Evolutionary conservation across 2,113 vertebrate species (phyloP), one percentile per base, ranked within the genome.

Genomic region (Hydrolagus affinis): DNA sequence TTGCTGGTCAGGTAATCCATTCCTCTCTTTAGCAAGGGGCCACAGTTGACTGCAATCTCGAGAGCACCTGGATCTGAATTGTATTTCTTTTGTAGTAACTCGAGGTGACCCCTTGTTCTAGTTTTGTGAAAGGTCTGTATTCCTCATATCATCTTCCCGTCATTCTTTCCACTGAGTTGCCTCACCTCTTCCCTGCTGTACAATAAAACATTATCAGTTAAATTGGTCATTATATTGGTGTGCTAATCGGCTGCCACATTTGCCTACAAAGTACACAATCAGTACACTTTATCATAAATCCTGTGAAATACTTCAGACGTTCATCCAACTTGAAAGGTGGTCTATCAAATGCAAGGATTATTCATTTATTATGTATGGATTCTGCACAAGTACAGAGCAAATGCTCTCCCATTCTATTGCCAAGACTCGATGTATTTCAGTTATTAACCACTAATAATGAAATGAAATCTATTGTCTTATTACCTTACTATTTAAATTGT

Each of bases 1-100:
- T 92, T 91, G 87, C 88, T 90, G 64, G 91, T 87, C 85, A 93
- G 91, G 59, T 32, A 32, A 93, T 94, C 91, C 94, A 93, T 95
- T 21, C 78, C 68, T 87, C 85, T 68, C 69, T 0, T 77, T 60
- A 0, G 32, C 86, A 75, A 88, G 44, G 44, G 44, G 87, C 78
- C 25, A 15, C 62, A 83, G 78, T 32, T 2, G 9, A 10, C 57
- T 21, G 25, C 75, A 77, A n/a, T 62, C 25, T 83, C 66, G 78
- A 21, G 17, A 19, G 17, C 11, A 28, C 25, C 10, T 9, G 28
- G 62, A 66, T 66, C 66, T 28, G 64, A 64, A 17, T 83, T 83
- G 62, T 83, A 83, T 30, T 2, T 30, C 78, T 66, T 28, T 75
- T 8, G 60, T 66, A 83, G 78, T 11, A 83, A 66, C 14, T 8